Percentiles rank a stretch among this genome's conserved stretches.
phyloP scores from a whole-genome alignment of 2,113 vertebrate genomes.

The Tricholaema leucomelas region DNA sequence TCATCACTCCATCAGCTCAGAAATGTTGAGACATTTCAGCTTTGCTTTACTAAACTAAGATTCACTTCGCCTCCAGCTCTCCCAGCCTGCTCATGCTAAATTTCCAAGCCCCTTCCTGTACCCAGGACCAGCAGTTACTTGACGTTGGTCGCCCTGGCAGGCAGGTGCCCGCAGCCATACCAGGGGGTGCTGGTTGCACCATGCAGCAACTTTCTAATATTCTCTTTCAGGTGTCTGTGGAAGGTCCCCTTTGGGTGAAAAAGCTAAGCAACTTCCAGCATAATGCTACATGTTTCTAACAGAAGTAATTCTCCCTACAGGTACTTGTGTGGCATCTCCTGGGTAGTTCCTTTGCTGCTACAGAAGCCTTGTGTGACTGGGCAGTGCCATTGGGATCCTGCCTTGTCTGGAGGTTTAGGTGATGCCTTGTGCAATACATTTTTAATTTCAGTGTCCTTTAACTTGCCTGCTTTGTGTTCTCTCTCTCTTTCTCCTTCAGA shows the following conservation, averaged over 20 bases:
- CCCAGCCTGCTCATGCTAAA: not conserved
- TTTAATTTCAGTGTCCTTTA: not conserved
- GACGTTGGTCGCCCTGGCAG: fast-evolving
- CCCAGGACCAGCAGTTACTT: not conserved
- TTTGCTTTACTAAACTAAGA: not conserved
- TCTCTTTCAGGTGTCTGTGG: not conserved
- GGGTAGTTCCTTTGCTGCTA: not conserved
- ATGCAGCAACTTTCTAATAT: fast-evolving
- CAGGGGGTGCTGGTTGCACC: not conserved
- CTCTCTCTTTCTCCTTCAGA: not conserved
- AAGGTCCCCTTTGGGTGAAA: not conserved
- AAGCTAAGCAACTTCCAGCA: not conserved
- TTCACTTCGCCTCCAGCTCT: not conserved
- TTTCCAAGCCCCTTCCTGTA: not conserved
- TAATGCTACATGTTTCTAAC: not conserved
- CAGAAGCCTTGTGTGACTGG: not conserved
- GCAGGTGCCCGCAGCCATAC: not conserved
- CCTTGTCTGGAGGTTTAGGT: not conserved
- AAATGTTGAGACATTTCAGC: not conserved
- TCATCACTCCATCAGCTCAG: not conserved
- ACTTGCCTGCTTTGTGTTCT: not conserved
- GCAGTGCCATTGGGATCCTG: not conserved
- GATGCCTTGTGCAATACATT: not conserved
- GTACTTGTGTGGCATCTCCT: not conserved
- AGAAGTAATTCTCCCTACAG: not conserved